A percentile compares a stretch with the other conserved stretches of the same genome.
These are phyloP conservation scores for Drosophila bifasciata DNA, from an alignment of 1,140 invertebrate genomes.

Conservation along the genomic window DNA sequence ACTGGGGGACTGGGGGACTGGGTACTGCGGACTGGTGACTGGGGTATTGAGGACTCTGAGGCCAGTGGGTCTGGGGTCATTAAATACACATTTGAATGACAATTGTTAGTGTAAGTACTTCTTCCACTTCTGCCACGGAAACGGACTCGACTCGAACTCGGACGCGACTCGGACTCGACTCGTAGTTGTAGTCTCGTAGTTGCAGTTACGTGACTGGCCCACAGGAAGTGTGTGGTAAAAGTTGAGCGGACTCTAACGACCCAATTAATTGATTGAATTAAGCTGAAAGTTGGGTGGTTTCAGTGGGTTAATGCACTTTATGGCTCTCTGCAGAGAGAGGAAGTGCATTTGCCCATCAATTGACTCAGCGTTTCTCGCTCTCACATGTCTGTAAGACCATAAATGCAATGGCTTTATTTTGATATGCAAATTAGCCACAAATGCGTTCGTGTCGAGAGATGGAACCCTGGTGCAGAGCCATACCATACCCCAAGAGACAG, in stretches of 20 bases:
- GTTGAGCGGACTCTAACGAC: conserved; percentile 55
- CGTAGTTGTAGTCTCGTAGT: neutral
- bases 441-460: conserved; percentile 36
- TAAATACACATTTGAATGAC: conserved; percentile 67
- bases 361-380: conserved; percentile 25
- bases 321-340: conserved; percentile 35
- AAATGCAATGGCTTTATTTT: conserved; percentile 52
- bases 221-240: conserved; percentile 65
- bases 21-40: too few relatives aligned
- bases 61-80: conserved; percentile 53
- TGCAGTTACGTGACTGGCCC: conserved; percentile 10
- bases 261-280: conserved; percentile 75
- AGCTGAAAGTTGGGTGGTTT: conserved; percentile 15
- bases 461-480: conserved; percentile 14
- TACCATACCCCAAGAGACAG: conserved; percentile 22
- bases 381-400: conserved; percentile 23
- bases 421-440: conserved; percentile 78
- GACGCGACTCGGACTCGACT: conserved; percentile 7
- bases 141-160: conserved; percentile 7
- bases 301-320: conserved; percentile 59
- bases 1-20: too few relatives aligned
- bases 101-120: conserved; percentile 42
- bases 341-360: conserved; percentile 55
- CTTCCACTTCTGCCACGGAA: conserved; percentile 4
- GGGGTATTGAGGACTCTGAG: neutral